These are phyloP conservation scores for Tenebrosternarchus preto DNA, from an alignment of 2,113 vertebrate species.

Conservation along the genomic window DNA sequence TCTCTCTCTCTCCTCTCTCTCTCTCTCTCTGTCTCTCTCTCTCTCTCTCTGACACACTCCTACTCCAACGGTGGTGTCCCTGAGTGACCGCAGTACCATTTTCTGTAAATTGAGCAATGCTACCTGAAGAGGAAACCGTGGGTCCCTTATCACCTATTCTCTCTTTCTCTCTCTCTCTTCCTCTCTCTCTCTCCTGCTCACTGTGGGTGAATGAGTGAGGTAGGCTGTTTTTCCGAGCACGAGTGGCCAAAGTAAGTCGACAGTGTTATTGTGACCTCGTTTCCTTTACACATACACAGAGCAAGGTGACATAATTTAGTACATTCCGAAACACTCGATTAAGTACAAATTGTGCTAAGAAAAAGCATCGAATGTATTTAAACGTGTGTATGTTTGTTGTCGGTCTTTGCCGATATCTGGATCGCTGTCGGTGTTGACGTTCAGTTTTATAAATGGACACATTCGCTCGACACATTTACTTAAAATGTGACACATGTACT, in stretches of 20 bases:
- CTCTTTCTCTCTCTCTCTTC: neutral
- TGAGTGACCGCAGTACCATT: conserved; percentile 23
- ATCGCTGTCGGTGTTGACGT: too few relatives aligned
- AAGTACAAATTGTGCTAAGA: neutral
- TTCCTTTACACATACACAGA: neutral
- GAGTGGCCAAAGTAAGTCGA: too few relatives aligned
- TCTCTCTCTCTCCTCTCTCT: neutral
- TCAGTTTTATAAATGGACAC: too few relatives aligned
- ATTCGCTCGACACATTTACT: too few relatives aligned
- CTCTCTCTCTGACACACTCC: neutral
- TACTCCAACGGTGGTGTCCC: conserved; percentile 15
- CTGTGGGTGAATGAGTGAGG: neutral
- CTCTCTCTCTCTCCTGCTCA: neutral
- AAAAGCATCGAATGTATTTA: too few relatives aligned
- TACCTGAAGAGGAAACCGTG: conserved; percentile 28
- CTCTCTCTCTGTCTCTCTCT: neutral
- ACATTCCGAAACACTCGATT: neutral
- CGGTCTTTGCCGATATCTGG: too few relatives aligned
- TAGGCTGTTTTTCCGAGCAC: too few relatives aligned
- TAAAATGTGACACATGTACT: too few relatives aligned
- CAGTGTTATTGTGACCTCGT: too few relatives aligned
- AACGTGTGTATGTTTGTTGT: too few relatives aligned
- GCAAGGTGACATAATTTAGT: too few relatives aligned
- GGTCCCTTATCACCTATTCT: neutral
- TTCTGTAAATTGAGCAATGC: conserved; percentile 9